These are phyloP conservation scores for Eudemis profundana DNA, from an alignment of 2,888 invertebrate genomes.

Conservation along the genomic window DNA sequence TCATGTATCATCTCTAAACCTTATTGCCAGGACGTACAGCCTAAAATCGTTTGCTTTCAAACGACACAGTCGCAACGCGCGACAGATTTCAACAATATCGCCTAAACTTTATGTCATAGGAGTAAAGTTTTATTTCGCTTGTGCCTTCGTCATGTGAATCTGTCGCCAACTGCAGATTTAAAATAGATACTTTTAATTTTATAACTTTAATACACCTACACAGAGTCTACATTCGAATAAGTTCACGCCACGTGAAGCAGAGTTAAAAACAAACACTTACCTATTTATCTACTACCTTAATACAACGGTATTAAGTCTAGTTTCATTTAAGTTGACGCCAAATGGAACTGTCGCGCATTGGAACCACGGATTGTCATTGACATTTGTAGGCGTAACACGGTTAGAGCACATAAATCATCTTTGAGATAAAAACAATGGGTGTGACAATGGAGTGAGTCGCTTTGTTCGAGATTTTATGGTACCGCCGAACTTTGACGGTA, in stretches of 20 bases:
- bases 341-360: conserved; percentile 37
- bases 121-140: conserved; percentile 1
- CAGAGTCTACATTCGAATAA: conserved; percentile 6
- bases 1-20: not conserved
- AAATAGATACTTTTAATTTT: not conserved
- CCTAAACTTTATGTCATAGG: conserved; percentile 2
- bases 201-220: not conserved
- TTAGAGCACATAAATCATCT: conserved; percentile 54
- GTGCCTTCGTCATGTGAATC: not conserved
- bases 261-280: not conserved
- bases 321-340: conserved; percentile 8
- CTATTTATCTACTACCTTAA: conserved; percentile 7
- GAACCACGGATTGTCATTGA: conserved; percentile 45
- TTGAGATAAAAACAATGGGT: conserved; percentile 55
- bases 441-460: conserved; percentile 54
- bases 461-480: conserved; percentile 46
- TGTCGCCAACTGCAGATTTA: not conserved
- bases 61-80: not conserved
- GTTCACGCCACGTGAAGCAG: not conserved
- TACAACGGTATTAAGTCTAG: conserved; percentile 2
- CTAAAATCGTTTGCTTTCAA: conserved; percentile 9
- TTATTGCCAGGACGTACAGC: conserved; percentile 12
- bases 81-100: conserved; percentile 1
- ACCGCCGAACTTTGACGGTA: conserved; percentile 36
- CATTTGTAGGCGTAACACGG: conserved; percentile 52